phyloP scores from a whole-genome alignment of 2,113 vertebrate genomes.

The Mugil cephalus region DNA sequence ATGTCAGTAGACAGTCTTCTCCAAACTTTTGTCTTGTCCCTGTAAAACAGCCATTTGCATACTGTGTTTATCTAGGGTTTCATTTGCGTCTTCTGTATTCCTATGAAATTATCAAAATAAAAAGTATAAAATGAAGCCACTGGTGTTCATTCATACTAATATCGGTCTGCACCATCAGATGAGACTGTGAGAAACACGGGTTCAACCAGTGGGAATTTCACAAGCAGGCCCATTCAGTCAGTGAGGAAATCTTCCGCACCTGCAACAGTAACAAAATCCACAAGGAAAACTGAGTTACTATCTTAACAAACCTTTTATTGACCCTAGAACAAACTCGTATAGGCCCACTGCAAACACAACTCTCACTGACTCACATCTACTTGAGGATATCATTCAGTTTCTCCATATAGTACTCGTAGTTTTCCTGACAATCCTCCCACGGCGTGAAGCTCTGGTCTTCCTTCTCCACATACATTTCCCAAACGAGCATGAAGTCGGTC shows the following conservation, averaged over 20 bases:
- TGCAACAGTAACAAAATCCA: conserved; percentile 33
- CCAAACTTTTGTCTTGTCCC: conserved; percentile 6
- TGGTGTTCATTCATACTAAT: conserved; percentile 35
- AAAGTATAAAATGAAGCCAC: conserved; percentile 55
- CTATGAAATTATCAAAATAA: conserved; percentile 53
- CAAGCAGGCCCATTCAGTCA: conserved; percentile 21
- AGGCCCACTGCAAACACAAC: background rate
- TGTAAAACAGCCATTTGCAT: background rate
- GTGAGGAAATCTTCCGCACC: conserved; percentile 8
- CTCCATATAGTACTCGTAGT: conserved; percentile 91
- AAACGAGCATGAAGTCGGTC: conserved; percentile 91
- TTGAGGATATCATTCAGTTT: conserved; percentile 90
- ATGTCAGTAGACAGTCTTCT: conserved; percentile 43
- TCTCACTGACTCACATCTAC: conserved; percentile 63
- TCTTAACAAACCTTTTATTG: background rate
- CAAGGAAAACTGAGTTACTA: conserved; percentile 12
- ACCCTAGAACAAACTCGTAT: background rate
- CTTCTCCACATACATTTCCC: conserved; percentile 95
- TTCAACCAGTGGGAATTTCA: conserved; percentile 25
- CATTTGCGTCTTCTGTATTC: too few species aligned
- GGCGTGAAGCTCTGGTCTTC: conserved; percentile 90
- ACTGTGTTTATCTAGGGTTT: conserved; percentile 16
- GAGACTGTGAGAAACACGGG: conserved; percentile 15
- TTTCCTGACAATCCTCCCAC: conserved; percentile 98
- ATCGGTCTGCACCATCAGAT: conserved; percentile 15